Evolutionary conservation across 2,113 vertebrate species (phyloP), one percentile per base, ranked within the genome.

Genomic region (Labeo catla): DNA sequence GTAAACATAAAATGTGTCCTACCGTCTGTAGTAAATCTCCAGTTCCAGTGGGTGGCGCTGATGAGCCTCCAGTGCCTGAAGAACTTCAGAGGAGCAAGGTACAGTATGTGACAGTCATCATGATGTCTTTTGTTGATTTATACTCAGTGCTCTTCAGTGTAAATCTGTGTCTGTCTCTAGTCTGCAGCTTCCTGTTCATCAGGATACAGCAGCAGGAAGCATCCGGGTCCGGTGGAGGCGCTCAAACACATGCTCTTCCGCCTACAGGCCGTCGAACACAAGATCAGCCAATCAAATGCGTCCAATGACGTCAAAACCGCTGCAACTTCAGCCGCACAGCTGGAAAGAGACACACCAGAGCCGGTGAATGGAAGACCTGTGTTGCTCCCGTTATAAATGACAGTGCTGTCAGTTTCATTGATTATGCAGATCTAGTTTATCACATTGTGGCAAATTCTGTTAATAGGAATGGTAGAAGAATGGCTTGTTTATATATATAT

Each of bases 241-340:
- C 88, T 96, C 84, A 97, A 96, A 84, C 93, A 94, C 54, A 95
- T 94, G 91, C 90, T 96, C 66, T 96, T 96, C 90, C 95, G 94
- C 81, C 93, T 97, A 86, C 96, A 96, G 88, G 91, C 93, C 52
- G 92, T 96, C 50, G 94, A 95, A 73, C 94, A 94, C 87, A 92
- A 89, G 47, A 93, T 95, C 66, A 59, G 50, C 34, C 81, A 54
- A 72, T 57, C 66, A 61, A 54, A 59, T 2, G 15, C 50, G 2
- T 19, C 36, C 66, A 19, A 4, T 10, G 73, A 19, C 36, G 7
- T 8, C 68, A 2, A 23, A n/a, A 49, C 43, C 13, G 4, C 21
- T 52, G n/a, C 66, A 39, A 1, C 23, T 43, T 8, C 68, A 43
- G 68, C 36, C 6, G 0, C 68, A 43, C 68, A 10, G 4, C 23